Base-by-base conservation (phyloP, 1,140 invertebrate species). In the Lanistes nyassanus region DNA sequence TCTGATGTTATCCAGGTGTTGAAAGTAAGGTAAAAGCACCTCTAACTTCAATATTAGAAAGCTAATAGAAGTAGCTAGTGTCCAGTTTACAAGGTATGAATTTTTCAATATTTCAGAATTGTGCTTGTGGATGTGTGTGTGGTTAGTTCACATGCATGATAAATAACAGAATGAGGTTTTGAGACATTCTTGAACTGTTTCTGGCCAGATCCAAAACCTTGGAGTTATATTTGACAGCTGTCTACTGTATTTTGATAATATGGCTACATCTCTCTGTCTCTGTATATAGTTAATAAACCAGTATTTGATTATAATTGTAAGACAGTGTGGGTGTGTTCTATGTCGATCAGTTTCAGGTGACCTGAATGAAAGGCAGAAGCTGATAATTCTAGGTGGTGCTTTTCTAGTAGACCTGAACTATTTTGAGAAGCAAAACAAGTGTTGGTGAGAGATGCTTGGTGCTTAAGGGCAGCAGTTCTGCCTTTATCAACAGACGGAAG, bases 321-420 rank as follows among this genome's bases (percentile, higher is more conserved):
- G n/a, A 26, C 23, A 9, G 23, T n/a, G 4, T 58, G 7, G 21
- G 13, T 60, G 56, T 23, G 1, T n/a, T 70, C 7, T 11, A 65
- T 11, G 16, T 47, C n/a, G 42, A 53, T 67, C 55, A 74, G 75
- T 71, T 65, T n/a, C 55, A 34, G 67, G 71, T n/a, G 29, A 36
- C 1, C n/a, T 76, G 2, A 34, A 42, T 34, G 34, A 13, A 31
- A 26, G 39, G 31, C 55, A 79, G 19, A 79, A 76, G 37, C 39
- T 76, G 36, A 56, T 74, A 3, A 64, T 79, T 37, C 53, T 79
- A 23, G 74, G 74, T 9, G 55, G 74, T n/a, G 70, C 69, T 31
- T 79, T 79, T 72, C 74, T 79, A 7, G 31, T 76, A 1, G 77
- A 79, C 36, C 75, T 79, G 16, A 79, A 79, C 70, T 79, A 79